Base-by-base conservation (phyloP, 1,140 invertebrate genomes). In the Scylla paramamosain region DNA sequence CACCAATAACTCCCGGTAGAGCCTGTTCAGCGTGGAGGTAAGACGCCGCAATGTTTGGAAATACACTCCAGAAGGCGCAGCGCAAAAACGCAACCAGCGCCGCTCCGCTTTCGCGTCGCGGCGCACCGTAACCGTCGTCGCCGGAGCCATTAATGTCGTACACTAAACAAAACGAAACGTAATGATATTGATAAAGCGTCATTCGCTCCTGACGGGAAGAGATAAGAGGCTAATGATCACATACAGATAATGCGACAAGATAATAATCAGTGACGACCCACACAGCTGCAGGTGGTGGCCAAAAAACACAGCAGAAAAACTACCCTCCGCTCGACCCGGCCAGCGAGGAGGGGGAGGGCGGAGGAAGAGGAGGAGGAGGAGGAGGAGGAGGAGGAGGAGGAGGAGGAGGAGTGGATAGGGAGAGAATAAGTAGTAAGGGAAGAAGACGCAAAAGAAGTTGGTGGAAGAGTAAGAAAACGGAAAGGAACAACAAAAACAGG, bases 171-270 rank as follows among this genome's bases (percentile, higher is more conserved):
- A 92, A 83, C 91, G 91, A 83, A 92, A n/a, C n/a, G 4, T 92
- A 92, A 92, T 92, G 31, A 77, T 45, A 32, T 28, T 92, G 52
- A 92, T 77, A 92, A 83, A 83, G 67, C 59, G 29, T 92, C 31
- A 82, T 83, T 46, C 28, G 77, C n/a, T 16, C n/a, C 29, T 82
- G 91, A 83, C 82, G 91, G 59, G 31, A 48, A 83, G 39, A 92
- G 91, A 45, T 92, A 92, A 92, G 59, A 92, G 25, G 91, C 39
- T 92, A 92, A 92, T 92, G 67, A 83, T 83, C 91, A 83, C 20
- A 83, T 83, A 92, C 39, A 83, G 91, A 92, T 92, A 92, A 92
- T 83, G 82, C 67, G 91, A 92, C 67, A 83, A n/a, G 91, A 92
- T 92, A 92, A 92, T 92, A 83, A 83, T 46, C 67, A 77, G 32